phyloP scores from a whole-genome alignment of 2,113 vertebrate genomes.

The Upupa epops region DNA sequence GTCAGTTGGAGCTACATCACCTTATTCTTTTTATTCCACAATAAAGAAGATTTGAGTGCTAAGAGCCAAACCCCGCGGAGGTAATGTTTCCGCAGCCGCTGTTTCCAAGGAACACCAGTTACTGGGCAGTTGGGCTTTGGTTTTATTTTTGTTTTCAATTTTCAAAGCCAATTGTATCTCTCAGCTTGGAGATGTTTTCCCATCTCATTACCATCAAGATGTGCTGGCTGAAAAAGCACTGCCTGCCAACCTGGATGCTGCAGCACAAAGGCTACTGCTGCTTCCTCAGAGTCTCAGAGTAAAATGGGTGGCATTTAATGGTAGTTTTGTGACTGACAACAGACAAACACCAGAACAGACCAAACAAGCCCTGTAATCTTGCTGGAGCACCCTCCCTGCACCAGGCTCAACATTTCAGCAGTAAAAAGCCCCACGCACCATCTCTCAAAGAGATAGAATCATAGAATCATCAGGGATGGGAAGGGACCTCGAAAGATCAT shows the following conservation, averaged over 20 bases:
- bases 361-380: neutral
- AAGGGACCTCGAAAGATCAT: no score
- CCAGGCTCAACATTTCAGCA: neutral
- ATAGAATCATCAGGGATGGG: no score
- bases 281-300: neutral
- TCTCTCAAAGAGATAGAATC: neutral
- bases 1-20: neutral
- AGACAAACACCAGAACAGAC: neutral
- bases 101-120: neutral
- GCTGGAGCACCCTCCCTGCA: neutral
- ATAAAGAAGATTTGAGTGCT: neutral
- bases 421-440: neutral
- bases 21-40: neutral
- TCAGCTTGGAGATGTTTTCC: neutral
- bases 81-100: neutral
- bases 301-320: neutral
- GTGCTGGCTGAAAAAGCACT: neutral
- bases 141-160: neutral
- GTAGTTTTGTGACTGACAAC: neutral
- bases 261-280: neutral
- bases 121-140: neutral
- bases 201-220: neutral
- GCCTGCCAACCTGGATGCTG: fast-evolving
- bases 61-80: neutral
- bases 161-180: neutral